A percentile compares a stretch with the other conserved stretches of the same genome.
These are phyloP conservation scores for Crotalus horridus DNA, from an alignment of 2,113 vertebrate species.

Conservation along the genomic window DNA sequence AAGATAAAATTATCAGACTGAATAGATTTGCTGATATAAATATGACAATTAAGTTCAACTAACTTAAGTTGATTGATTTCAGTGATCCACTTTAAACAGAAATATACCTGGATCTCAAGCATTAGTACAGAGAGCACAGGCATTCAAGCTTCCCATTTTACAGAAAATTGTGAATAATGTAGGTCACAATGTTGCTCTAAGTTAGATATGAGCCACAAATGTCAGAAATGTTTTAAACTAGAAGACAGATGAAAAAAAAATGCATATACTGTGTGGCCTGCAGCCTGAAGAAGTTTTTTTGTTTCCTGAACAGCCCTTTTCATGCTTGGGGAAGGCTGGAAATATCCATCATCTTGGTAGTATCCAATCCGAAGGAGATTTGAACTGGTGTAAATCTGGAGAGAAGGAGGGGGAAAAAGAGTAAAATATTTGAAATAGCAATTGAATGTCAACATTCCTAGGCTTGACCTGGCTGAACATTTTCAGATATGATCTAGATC, in stretches of 20 bases:
- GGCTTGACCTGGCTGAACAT: not conserved
- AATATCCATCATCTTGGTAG: slow-evolving; percentile 64
- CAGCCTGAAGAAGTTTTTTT: slow-evolving; percentile 71
- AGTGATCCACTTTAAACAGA: not conserved
- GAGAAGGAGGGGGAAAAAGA: not conserved
- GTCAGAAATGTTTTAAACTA: not conserved
- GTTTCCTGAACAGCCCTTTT: slow-evolving; percentile 68
- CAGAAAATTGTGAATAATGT: not conserved
- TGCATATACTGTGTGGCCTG: slow-evolving; percentile 73
- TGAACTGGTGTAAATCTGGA: slow-evolving; percentile 71
- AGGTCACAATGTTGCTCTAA: not conserved
- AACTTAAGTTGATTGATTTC: not conserved
- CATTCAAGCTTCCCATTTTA: not conserved
- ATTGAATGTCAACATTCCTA: not conserved
- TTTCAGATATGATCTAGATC: too few species aligned
- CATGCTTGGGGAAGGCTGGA: slow-evolving; percentile 71
- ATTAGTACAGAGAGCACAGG: not conserved
- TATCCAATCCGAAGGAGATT: slow-evolving; percentile 74
- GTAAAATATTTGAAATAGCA: not conserved
- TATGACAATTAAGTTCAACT: not conserved
- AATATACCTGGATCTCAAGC: not conserved
- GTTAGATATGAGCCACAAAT: not conserved
- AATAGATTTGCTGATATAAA: not conserved
- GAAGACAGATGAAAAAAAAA: not conserved
- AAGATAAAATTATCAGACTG: not conserved